Evolutionary conservation across 2,888 invertebrate species (phyloP).

Genomic region (Chymomyza caudatula): DNA sequence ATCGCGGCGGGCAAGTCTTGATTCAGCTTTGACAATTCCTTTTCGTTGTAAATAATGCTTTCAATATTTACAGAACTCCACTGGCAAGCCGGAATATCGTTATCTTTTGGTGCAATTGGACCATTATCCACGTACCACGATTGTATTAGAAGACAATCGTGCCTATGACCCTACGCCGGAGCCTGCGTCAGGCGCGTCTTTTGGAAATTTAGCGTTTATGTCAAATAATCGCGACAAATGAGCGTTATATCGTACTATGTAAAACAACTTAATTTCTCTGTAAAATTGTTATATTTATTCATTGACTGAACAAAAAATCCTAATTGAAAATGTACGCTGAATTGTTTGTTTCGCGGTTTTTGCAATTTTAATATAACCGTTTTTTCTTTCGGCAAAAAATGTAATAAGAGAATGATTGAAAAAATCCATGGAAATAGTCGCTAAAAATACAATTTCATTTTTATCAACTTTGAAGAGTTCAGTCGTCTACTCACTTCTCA

Average conservation of each 20-base stretch:
- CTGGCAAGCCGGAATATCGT: slow-evolving; percentile 87
- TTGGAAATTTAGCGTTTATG: slow-evolving; percentile 53
- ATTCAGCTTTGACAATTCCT: neutral
- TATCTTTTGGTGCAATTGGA: slow-evolving; percentile 91
- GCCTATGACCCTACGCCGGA: slow-evolving; percentile 67
- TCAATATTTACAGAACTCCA: slow-evolving; percentile 82
- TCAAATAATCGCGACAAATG: slow-evolving; percentile 57
- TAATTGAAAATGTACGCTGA: slow-evolving; percentile 19
- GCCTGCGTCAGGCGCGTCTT: slow-evolving; percentile 18
- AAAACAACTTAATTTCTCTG: neutral
- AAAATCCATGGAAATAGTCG: too few species aligned
- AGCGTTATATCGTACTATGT: neutral
- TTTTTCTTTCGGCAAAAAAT: too few species aligned
- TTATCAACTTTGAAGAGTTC: too few species aligned
- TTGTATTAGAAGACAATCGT: slow-evolving; percentile 89
- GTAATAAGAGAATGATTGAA: too few species aligned
- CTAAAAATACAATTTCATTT: too few species aligned
- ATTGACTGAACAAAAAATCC: slow-evolving; percentile 51
- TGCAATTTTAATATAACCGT: neutral
- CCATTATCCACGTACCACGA: slow-evolving; percentile 85
- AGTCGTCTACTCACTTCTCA: too few species aligned
- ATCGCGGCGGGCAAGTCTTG: slow-evolving; percentile 87
- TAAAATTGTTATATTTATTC: slow-evolving; percentile 47
- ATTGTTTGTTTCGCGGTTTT: slow-evolving; percentile 49
- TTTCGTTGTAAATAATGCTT: slow-evolving; percentile 9